Conservation (phyloP, 2,797 vertebrate genomes). For the Ctenochaetus hawaiiensis region DNA sequence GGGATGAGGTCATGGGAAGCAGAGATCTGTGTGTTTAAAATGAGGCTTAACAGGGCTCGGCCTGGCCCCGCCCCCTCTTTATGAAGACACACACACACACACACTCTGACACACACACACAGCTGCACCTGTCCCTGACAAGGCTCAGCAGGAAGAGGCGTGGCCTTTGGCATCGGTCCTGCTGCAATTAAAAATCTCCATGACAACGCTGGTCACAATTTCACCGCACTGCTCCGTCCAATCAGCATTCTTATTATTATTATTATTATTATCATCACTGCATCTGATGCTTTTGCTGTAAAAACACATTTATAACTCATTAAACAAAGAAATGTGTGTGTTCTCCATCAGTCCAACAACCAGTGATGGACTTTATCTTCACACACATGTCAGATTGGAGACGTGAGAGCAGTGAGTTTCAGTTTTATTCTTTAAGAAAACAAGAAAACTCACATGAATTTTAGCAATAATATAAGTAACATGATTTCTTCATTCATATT, state of each 20-base stretch:
- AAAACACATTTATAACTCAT: not conserved
- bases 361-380: too few relatives aligned
- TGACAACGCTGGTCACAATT: slow-evolving; percentile 61
- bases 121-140: slow-evolving; percentile 79
- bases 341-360: too few relatives aligned
- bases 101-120: slow-evolving; percentile 36
- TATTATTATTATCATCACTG: slow-evolving; percentile 13
- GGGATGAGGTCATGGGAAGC: slow-evolving; percentile 79
- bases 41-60: slow-evolving; percentile 55
- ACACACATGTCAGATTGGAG: too few relatives aligned
- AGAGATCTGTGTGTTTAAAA: slow-evolving; percentile 67
- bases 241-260: slow-evolving; percentile 34
- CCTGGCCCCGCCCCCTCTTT: slow-evolving; percentile 43
- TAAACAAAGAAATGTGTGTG: not conserved
- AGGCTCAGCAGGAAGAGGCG: slow-evolving; percentile 71
- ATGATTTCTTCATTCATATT: too few relatives aligned
- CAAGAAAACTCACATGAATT: too few relatives aligned
- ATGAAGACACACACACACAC: slow-evolving; percentile 40
- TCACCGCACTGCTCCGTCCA: slow-evolving; percentile 31
- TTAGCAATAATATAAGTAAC: too few relatives aligned
- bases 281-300: not conserved
- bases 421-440: too few relatives aligned
- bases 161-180: slow-evolving; percentile 61
- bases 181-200: slow-evolving; percentile 64
- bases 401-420: too few relatives aligned